Evolutionary conservation across 2,797 vertebrate species (phyloP), one percentile per base, ranked within the genome.

Genomic region (Micropoecilia bifurca): DNA sequence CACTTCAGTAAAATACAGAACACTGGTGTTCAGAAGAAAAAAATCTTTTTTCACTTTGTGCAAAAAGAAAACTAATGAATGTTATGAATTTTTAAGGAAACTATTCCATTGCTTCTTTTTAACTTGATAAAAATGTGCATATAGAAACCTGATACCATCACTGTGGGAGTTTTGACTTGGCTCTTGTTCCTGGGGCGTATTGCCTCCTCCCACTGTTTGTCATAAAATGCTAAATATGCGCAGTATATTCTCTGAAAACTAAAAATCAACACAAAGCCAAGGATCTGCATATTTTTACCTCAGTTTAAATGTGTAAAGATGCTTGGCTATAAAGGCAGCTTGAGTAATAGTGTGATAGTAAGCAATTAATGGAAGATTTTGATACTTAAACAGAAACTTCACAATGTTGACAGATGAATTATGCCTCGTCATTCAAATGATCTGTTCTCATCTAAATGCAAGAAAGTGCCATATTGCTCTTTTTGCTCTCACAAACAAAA

Each of bases 101-200:
- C 16, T 43, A 30, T 45, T 71, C 39, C 36, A 33, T 39, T 30
- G 36, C 78, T n/a, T 53, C 25, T 78, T 79, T 30, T 75, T 87
- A 28, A 77, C 78, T 57, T 82, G 47, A 82, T 87, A 45, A 76
- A 79, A 57, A 59, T 16, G 18, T 81, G 30, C 28, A 53, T 87
- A 71, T 74, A 59, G 33, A 86, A 71, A 72, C 69, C 75, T 73
- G 80, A 83, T 46, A 30, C 68, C 63, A 4, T 78, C 79, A 80
- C 82, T 75, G 81, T 87, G 79, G 83, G 78, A 85, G 76, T 79
- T 83, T 71, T 71, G n/a, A 75, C 53, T 36, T 33, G 69, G 61
- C 59, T 72, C 18, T n/a, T 5, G 33, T 22, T 16, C 33, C 30
- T 8, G 12, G 36, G 63, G 18, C 63, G 18, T n/a, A 43, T n/a